phyloP scores from a whole-genome alignment of 1,140 invertebrate species.

The Megalopta genalis region DNA sequence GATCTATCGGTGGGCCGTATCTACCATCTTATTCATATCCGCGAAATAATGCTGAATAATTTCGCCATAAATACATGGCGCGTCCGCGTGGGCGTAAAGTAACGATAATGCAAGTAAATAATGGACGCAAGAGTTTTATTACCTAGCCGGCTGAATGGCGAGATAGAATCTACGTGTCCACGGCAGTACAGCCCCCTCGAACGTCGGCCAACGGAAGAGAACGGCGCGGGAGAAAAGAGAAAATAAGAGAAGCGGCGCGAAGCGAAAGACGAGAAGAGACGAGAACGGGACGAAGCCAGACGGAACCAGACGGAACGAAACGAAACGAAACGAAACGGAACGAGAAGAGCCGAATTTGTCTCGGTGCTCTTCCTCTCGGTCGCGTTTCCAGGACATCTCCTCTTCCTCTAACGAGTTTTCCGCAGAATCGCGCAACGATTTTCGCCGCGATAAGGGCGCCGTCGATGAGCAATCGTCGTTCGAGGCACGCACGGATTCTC shows the following conservation, averaged over 20 bases:
- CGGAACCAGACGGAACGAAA: background rate
- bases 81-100: conserved; percentile 76
- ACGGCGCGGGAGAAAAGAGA: conserved; percentile 21
- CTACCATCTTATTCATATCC: conserved; percentile 73
- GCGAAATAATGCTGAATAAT: conserved; percentile 78
- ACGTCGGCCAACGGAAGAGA: conserved; percentile 13
- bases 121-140: conserved; percentile 77
- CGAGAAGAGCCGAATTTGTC: background rate
- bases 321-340: too few relatives aligned
- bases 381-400: background rate
- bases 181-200: conserved; percentile 52
- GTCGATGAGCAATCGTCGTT: too few relatives aligned
- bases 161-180: conserved; percentile 76
- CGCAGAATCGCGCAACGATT: too few relatives aligned
- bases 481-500: too few relatives aligned
- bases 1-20: conserved; percentile 48
- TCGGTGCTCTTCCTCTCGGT: background rate
- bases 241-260: background rate
- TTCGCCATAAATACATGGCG: conserved; percentile 76
- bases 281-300: background rate
- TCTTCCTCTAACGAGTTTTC: too few relatives aligned
- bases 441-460: too few relatives aligned
- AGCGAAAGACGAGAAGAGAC: conserved; percentile 14
- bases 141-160: conserved; percentile 76
- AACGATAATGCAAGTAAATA: conserved; percentile 80